A percentile compares a stretch with the other conserved stretches of the same genome.
These are phyloP conservation scores for Magallana angulata DNA, from an alignment of 1,140 invertebrate species.

Conservation along the genomic window DNA sequence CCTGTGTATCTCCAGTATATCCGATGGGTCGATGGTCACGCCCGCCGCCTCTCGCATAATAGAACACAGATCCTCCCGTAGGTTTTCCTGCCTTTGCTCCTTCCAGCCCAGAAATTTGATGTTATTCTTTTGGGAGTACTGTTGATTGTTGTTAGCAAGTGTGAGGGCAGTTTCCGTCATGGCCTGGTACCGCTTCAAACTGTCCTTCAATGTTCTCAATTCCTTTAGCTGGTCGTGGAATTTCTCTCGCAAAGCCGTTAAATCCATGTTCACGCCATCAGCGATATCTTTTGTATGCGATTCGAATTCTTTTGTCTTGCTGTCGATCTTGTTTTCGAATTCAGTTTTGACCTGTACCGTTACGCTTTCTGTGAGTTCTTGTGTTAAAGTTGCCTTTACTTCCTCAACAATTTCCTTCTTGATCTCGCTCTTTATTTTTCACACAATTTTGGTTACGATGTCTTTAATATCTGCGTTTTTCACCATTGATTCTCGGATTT, in stretches of 20 bases:
- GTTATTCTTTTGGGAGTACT: too few species aligned
- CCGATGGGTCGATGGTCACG: not conserved
- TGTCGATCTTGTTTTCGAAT: not conserved
- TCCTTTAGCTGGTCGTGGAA: not conserved
- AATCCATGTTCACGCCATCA: not conserved
- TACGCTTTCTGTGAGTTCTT: not conserved
- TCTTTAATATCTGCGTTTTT: not conserved
- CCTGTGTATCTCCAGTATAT: constrained; percentile 31
- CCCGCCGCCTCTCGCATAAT: not conserved
- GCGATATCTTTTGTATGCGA: not conserved
- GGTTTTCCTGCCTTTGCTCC: not conserved
- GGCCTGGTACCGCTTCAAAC: not conserved
- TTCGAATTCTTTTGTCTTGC: not conserved
- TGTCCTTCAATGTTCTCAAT: not conserved
- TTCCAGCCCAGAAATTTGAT: too few species aligned
- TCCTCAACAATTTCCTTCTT: not conserved
- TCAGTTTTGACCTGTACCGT: not conserved
- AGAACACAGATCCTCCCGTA: not conserved
- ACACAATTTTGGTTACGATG: not conserved
- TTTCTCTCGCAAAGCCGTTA: not conserved
- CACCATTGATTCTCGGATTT: not conserved
- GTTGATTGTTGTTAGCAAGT: not conserved
- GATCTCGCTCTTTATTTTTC: not conserved
- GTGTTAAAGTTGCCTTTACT: not conserved
- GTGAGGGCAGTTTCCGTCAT: not conserved